phyloP scores from a whole-genome alignment of 2,888 invertebrate genomes.

The Scaptomyza reducta region DNA sequence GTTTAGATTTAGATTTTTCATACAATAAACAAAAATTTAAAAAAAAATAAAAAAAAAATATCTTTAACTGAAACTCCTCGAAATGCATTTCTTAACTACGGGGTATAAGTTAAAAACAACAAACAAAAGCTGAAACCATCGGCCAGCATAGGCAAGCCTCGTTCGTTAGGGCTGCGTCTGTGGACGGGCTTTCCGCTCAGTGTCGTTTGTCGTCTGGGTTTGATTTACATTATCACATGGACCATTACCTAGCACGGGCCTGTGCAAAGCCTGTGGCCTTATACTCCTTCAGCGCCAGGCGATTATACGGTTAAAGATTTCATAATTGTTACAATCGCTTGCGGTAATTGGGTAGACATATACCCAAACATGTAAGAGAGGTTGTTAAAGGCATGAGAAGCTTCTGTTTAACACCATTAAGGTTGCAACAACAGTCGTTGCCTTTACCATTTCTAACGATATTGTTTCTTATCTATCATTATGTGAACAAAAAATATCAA shows the following conservation, averaged over 20 bases:
- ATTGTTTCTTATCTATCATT: too few species aligned
- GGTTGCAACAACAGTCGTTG: too few species aligned
- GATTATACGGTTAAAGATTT: conserved; percentile 43
- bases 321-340: conserved; percentile 43
- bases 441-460: too few species aligned
- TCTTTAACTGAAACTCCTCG: too few species aligned
- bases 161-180: not conserved
- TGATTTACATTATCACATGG: conserved; percentile 51
- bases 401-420: too few species aligned
- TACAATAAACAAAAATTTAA: too few species aligned
- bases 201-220: conserved; percentile 25
- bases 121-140: not conserved
- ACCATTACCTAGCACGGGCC: conserved; percentile 34
- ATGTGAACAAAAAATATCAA: too few species aligned
- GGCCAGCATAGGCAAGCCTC: conserved; percentile 4
- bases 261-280: conserved; percentile 22
- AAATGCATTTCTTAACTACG: not conserved
- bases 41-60: too few species aligned
- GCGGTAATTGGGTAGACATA: conserved; percentile 26
- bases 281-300: conserved; percentile 15
- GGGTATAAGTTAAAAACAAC: conserved; percentile 8
- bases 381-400: too few species aligned
- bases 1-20: too few species aligned
- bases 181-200: not conserved
- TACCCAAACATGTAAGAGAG: not conserved